A percentile compares a stretch with the other conserved stretches of the same genome.
These are phyloP conservation scores for Equus przewalskii DNA, from an alignment of 2,113 vertebrate genomes.

Conservation along the genomic window DNA sequence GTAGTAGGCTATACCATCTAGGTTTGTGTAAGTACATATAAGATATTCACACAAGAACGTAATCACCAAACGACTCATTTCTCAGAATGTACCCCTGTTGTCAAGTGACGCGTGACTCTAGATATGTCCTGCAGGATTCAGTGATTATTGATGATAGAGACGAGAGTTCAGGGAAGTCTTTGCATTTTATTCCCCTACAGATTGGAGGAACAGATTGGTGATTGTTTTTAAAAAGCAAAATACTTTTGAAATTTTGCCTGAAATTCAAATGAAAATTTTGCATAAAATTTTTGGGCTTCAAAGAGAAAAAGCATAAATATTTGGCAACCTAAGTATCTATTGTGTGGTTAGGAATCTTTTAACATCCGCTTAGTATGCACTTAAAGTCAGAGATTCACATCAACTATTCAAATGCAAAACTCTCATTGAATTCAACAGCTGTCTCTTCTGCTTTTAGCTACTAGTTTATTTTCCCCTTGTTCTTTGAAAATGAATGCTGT, in stretches of 20 bases:
- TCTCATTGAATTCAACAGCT: constrained; percentile 37
- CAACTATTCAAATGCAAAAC: constrained; percentile 58
- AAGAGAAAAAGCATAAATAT: constrained; percentile 48
- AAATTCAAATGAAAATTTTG: constrained; percentile 71
- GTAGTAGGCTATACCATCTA: too few species aligned
- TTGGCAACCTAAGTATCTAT: constrained; percentile 51
- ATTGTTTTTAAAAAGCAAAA: constrained; percentile 55
- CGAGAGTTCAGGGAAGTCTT: constrained; percentile 32
- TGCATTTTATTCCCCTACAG: constrained; percentile 8
- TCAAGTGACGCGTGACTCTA: too few species aligned
- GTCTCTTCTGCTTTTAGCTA: constrained; percentile 31
- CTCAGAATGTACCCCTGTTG: too few species aligned
- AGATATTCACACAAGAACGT: too few species aligned
- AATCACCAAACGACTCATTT: too few species aligned
- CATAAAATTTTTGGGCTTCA: constrained; percentile 59
- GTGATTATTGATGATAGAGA: background rate
- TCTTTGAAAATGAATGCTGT: constrained; percentile 56
- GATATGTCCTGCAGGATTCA: background rate
- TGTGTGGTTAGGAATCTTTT: constrained; percentile 9
- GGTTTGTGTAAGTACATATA: too few species aligned
- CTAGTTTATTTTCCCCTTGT: constrained; percentile 57
- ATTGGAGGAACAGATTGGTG: constrained; percentile 58
- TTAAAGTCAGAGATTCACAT: constrained; percentile 66
- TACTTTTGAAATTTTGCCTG: constrained; percentile 69
- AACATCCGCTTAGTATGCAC: background rate